Conservation (phyloP, 2,113 vertebrate species). For the Montifringilla adamsi region DNA sequence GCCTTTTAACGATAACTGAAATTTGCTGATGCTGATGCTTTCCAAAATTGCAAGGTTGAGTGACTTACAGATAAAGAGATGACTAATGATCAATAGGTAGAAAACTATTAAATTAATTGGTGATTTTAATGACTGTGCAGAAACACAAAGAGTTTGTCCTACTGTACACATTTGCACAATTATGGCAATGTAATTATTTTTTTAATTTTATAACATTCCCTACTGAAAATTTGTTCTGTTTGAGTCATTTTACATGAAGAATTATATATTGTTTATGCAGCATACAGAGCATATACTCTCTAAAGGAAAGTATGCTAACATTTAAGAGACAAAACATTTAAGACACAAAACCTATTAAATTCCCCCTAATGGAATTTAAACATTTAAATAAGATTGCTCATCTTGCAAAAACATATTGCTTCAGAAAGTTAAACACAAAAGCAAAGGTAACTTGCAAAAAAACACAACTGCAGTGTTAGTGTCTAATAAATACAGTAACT, state of each 20-base stretch:
- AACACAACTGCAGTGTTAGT: background rate
- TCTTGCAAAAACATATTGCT: background rate
- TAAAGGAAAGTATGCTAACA: background rate
- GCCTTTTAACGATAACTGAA: background rate
- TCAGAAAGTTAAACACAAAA: background rate
- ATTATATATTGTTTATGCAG: background rate
- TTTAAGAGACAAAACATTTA: background rate
- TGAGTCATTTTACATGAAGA: background rate
- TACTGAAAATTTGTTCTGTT: background rate
- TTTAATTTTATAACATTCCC: background rate
- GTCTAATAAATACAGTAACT: background rate
- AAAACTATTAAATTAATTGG: background rate
- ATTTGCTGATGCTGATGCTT: background rate
- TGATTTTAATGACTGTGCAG: background rate
- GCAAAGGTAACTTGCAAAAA: background rate
- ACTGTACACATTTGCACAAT: background rate
- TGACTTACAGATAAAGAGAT: background rate
- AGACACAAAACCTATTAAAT: background rate
- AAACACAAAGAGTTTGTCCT: background rate
- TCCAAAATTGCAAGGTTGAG: background rate
- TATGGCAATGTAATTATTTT: background rate
- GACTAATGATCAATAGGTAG: background rate
- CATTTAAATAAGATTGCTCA: background rate
- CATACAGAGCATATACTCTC: background rate
- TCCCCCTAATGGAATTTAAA: background rate